Percentiles rank a stretch among this genome's conserved stretches.
Evolutionary conservation across 92 coral and sea anemone species (phyloP).

Genomic region (Desmophyllum pertusum): DNA sequence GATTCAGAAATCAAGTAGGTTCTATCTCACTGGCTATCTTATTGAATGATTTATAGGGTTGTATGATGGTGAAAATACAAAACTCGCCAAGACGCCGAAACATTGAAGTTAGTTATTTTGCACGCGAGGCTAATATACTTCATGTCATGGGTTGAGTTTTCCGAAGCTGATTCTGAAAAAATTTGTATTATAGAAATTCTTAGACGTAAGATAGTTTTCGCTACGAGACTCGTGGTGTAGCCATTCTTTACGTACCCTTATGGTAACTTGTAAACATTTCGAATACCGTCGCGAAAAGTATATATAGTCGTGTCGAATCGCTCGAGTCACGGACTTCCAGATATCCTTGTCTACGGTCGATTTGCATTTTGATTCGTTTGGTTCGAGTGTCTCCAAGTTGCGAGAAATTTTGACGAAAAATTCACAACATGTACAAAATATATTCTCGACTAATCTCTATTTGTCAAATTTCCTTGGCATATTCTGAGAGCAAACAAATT

Average conservation of each 20-base stretch:
- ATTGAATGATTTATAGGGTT: slow-evolving; percentile 10
- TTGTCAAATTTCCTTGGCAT: neutral
- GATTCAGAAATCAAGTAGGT: slow-evolving; percentile 7
- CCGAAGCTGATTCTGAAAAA: neutral
- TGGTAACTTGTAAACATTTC: neutral
- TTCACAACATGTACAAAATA: neutral
- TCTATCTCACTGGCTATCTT: neutral
- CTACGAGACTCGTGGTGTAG: neutral
- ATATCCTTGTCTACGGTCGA: neutral
- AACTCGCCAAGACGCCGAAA: neutral
- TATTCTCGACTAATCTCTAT: slow-evolving; percentile 1
- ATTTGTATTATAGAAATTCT: neutral
- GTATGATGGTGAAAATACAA: neutral
- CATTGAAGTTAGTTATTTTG: neutral
- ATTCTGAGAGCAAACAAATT: neutral
- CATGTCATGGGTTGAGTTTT: neutral
- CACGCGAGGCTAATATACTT: neutral
- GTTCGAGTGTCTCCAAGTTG: neutral
- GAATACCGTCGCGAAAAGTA: slow-evolving; percentile 4
- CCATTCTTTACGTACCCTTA: neutral
- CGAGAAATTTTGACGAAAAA: neutral
- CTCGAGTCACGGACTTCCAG: neutral
- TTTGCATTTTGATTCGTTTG: neutral
- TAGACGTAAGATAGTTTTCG: neutral
- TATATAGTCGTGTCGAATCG: neutral